phyloP scores from a whole-genome alignment of 2,888 invertebrate genomes.

The Nomada goodeniana region DNA sequence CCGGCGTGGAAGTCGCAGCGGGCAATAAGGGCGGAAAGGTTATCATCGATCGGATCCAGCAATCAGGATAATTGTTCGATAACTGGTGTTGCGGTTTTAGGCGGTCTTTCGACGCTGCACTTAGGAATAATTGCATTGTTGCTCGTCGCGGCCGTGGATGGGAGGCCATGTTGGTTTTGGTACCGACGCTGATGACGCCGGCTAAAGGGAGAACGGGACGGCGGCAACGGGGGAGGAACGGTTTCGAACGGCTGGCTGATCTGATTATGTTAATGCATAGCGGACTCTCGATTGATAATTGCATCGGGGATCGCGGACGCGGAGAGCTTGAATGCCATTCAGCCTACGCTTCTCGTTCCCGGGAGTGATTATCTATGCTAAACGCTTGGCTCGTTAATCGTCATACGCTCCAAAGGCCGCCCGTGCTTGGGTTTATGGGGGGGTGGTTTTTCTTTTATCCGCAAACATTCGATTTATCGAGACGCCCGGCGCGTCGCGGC shows the following conservation, averaged over 20 bases:
- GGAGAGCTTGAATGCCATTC: constrained; percentile 65
- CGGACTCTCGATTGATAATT: constrained; percentile 80
- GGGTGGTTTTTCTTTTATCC: background rate
- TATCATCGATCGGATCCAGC: constrained; percentile 52
- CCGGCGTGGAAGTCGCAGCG: background rate
- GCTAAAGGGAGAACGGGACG: constrained; percentile 28
- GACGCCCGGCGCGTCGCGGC: no score
- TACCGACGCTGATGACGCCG: constrained; percentile 48
- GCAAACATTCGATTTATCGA: constrained; percentile 15
- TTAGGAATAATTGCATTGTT: constrained; percentile 67
- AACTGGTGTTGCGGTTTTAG: constrained; percentile 51
- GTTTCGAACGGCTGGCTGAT: constrained; percentile 72
- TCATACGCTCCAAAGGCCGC: constrained; percentile 48
- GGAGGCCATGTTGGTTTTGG: constrained; percentile 60
- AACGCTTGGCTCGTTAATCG: constrained; percentile 76
- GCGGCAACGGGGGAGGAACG: constrained; percentile 25
- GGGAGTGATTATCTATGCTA: constrained; percentile 81
- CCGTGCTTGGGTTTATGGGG: constrained; percentile 1
- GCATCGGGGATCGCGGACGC: constrained; percentile 72
- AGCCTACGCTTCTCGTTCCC: constrained; percentile 69
- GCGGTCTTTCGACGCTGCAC: constrained; percentile 53
- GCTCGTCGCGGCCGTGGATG: constrained; percentile 38
- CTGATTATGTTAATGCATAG: constrained; percentile 79
- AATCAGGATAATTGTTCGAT: constrained; percentile 58
- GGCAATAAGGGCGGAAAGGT: background rate